Percentiles rank a stretch among this genome's conserved stretches.
Conservation (phyloP, 2,113 vertebrate species). For the Nansenia antarctica region DNA sequence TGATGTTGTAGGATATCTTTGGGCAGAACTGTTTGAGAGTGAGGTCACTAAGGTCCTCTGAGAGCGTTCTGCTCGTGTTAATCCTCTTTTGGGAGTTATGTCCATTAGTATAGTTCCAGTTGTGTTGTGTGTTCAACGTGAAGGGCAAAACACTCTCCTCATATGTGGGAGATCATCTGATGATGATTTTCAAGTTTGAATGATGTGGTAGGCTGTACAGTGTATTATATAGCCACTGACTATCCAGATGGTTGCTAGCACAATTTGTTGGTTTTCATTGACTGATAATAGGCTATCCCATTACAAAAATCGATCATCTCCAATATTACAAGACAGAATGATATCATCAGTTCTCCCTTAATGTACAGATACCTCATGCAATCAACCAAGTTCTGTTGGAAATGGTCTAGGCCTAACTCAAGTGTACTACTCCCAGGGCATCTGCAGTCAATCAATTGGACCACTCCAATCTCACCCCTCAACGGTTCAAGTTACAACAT, state of each 20-base stretch:
- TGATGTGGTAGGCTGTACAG: neutral
- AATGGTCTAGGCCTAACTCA: conserved; percentile 41
- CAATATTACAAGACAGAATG: neutral
- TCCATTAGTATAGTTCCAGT: conserved; percentile 50
- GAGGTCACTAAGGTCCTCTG: conserved; percentile 62
- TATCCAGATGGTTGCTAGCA: neutral
- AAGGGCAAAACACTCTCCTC: no score
- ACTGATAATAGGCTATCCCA: neutral
- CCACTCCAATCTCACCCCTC: conserved; percentile 61
- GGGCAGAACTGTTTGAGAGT: conserved; percentile 50
- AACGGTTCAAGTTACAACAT: conserved; percentile 65
- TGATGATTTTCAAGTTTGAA: neutral
- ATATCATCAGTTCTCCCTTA: neutral
- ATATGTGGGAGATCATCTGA: no score
- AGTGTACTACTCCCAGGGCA: conserved; percentile 53
- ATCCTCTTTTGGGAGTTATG: conserved; percentile 76
- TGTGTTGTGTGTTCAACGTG: conserved; percentile 34
- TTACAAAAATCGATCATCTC: neutral
- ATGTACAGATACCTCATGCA: conserved; percentile 15
- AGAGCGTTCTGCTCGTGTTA: conserved; percentile 64
- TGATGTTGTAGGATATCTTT: conserved; percentile 55
- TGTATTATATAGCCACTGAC: neutral
- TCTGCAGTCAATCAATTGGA: conserved; percentile 65
- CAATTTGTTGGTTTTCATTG: no score
- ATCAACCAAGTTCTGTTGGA: conserved; percentile 28